Evolutionary conservation across 2,797 vertebrate genomes (phyloP), one percentile per base, ranked within the genome.

Genomic region (Phalanger gymnotis): DNA sequence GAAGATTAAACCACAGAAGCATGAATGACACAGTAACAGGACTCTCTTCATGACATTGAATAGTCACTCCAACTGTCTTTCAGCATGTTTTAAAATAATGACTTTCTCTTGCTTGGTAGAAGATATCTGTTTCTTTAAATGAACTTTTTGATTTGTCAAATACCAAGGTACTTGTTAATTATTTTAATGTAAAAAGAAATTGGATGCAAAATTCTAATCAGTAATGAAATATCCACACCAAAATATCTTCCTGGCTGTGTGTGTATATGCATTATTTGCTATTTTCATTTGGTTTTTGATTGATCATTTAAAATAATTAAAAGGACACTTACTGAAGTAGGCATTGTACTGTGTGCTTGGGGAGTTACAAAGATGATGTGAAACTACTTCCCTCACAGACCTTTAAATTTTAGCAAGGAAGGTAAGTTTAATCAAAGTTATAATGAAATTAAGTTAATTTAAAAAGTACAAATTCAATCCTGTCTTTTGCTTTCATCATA

Each of bases 1-100:
- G 53, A 95, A 94, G 91, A 95, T 90, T 96, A 91, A 97, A 53
- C 57, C 57, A 25, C 47, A 0, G 4, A 94, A 97, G 30, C 90
- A 34, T 92, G 90, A 90, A 54, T 58, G 47, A 54, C 34, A 92
- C 1, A 31, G 2, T 93, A 34, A 53, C 73, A 87, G 4, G 22
- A 14, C 93, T 81, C 16, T 40, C 90, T 90, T 54, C 73, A 40
- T 81, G 55, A 61, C 53, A 0, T 66, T 89, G 94, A 30, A 57
- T 95, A 93, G 92, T 54, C 55, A n/a, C 31, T 94, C 73, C 81
- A 81, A 19, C 92, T 40, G 52, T 81, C 94, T 90, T 34, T 91
- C 54, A 61, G 30, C 51, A 10, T 55, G 4, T 93, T 96, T 94
- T 54, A 54, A 94, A 92, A 47, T 66, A 92, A 34, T 53, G 34